Conservation (phyloP, 2,888 invertebrate species). For the Drosophila testacea region DNA sequence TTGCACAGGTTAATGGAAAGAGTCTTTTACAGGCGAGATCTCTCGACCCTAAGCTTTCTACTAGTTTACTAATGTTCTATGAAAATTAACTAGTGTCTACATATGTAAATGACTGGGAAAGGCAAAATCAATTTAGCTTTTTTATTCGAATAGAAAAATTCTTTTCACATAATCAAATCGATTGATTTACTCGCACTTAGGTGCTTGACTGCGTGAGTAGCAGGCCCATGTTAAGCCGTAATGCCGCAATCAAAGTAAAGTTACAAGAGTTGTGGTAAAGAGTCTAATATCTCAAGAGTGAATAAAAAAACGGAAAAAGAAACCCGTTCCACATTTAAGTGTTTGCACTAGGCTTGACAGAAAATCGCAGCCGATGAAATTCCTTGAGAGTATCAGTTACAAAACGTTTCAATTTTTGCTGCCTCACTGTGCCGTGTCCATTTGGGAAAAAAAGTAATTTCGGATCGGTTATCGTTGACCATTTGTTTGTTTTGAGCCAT, state of each 20-base stretch:
- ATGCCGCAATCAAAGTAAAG: conserved; percentile 55
- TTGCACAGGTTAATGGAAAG: too few species aligned
- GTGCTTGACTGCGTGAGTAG: conserved; percentile 40
- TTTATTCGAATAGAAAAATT: conserved; percentile 5
- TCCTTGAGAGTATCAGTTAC: conserved; percentile 72
- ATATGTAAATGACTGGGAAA: not conserved
- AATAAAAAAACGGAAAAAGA: conserved; percentile 5
- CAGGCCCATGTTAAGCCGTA: conserved; percentile 23
- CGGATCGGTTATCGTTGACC: conserved; percentile 69
- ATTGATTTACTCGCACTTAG: conserved; percentile 28
- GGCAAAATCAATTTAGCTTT: not conserved
- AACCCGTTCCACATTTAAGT: conserved; percentile 63
- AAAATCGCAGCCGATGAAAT: conserved; percentile 65
- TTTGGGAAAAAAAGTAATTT: conserved; percentile 63
- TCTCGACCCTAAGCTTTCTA: too few species aligned
- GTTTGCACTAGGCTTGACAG: conserved; percentile 73
- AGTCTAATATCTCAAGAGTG: conserved; percentile 34
- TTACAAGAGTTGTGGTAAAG: conserved; percentile 39
- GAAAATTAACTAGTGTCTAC: not conserved
- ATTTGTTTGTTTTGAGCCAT: conserved; percentile 75
- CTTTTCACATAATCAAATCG: conserved; percentile 32
- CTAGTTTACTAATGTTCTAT: not conserved
- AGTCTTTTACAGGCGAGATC: too few species aligned
- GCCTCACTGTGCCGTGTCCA: conserved; percentile 63
- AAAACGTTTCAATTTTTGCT: conserved; percentile 78